Evolutionary conservation across 2,797 vertebrate species (phyloP).

Genomic region (Coendou prehensilis): DNA sequence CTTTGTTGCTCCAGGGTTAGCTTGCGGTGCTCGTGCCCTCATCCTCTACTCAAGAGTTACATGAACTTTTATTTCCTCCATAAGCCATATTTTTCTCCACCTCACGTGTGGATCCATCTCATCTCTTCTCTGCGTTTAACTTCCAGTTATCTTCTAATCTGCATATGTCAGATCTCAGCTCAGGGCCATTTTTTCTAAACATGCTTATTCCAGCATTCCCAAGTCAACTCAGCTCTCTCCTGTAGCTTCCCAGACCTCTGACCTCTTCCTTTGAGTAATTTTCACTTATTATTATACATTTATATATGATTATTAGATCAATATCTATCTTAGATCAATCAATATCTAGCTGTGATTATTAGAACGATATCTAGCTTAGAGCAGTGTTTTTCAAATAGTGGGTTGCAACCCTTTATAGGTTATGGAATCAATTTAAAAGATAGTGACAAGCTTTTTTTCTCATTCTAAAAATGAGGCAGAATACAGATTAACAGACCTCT

Average conservation of each 20-base stretch:
- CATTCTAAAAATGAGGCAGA: background rate
- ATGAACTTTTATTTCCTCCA: background rate
- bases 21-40: background rate
- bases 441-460: background rate
- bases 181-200: conserved; percentile 1
- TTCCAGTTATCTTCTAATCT: conserved; percentile 29
- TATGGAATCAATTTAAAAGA: conserved; percentile 46
- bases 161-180: background rate
- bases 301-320: background rate
- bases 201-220: background rate
- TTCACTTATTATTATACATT: background rate
- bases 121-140: background rate
- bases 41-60: background rate
- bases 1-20: background rate
- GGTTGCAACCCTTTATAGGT: background rate
- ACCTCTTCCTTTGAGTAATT: background rate
- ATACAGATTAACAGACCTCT: conserved; percentile 40
- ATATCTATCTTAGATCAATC: background rate
- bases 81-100: background rate
- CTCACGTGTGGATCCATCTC: background rate
- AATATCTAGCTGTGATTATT: background rate
- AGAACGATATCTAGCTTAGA: background rate
- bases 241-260: background rate
- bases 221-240: background rate
- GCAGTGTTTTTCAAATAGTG: conserved; percentile 24